Evolutionary conservation across 2,797 vertebrate genomes (phyloP), one percentile per base, ranked within the genome.

Genomic region (Acropternis orthonyx): DNA sequence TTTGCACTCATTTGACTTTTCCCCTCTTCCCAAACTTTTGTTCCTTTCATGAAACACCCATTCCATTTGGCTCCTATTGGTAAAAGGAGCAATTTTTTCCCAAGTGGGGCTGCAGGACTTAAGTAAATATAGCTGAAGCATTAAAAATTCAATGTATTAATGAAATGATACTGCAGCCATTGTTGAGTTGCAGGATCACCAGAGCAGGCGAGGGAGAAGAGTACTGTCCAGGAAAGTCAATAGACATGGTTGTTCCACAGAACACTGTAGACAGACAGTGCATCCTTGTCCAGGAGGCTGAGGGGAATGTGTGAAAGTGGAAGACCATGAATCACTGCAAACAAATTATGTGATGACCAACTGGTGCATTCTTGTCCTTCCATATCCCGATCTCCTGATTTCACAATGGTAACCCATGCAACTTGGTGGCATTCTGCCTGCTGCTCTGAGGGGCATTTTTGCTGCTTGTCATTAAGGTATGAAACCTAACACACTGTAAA

Each of bases 1-100:
- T 82, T 92, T 96, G 92, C 65, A 95, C 90, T 95, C 80, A 48
- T 79, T 93, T 92, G 93, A 96, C 93, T 94, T 96, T 77, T 96
- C 59, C 77, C 49, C 88, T 92, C 59, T 85, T 90, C 78, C 90
- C 80, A 96, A 95, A 94, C 75, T 89, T 89, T 73, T 90, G 65
- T 93, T 95, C 83, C 80, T 90, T 78, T 85, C 77, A 36, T 78
- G 85, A 92, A 91, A 84, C 72, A 92, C 44, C 49, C 59, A 14
- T 94, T 94, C 77, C 86, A 83, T 74, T 68, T 12, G 12, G 32
- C 67, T 88, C 65, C 28, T 34, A 52, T 78, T 39, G 23, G 44
- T 94, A 80, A 88, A 90, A 88, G 62, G n/a, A 85, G 41, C 27
- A 51, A 26, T 54, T 89, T 95, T 86, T 89, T 74, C 74, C 67